phyloP scores from a whole-genome alignment of 1,140 invertebrate genomes.

The Camponotus vicinus region DNA sequence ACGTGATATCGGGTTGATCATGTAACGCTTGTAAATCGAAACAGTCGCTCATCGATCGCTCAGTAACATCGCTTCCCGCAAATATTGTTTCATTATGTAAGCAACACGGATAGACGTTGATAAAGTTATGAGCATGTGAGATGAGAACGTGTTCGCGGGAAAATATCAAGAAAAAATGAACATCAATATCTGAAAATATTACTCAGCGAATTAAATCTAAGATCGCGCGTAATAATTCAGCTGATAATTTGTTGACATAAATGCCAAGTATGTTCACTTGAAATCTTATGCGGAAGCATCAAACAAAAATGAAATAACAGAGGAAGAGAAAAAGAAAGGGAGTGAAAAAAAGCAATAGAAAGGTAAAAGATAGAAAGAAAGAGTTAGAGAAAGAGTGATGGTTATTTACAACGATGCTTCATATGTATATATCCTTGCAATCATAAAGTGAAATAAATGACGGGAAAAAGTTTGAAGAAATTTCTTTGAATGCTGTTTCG shows the following conservation, averaged over 20 bases:
- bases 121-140: background rate
- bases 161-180: background rate
- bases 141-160: background rate
- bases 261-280: constrained; percentile 43
- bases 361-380: background rate
- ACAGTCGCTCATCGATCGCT: constrained; percentile 47
- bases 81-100: constrained; percentile 42
- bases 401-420: constrained; percentile 73
- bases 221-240: background rate
- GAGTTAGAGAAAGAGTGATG: background rate
- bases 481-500: constrained; percentile 3
- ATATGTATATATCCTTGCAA: constrained; percentile 70
- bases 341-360: background rate
- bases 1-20: constrained; percentile 31
- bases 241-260: constrained; percentile 46
- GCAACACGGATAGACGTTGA: constrained; percentile 9
- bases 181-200: constrained; percentile 15
- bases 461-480: constrained; percentile 43
- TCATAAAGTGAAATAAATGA: constrained; percentile 71
- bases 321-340: background rate
- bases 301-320: background rate
- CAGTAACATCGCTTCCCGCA: constrained; percentile 45
- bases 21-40: constrained; percentile 50
- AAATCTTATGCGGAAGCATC: constrained; percentile 5
- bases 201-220: constrained; percentile 42